Percentiles rank a stretch among this genome's conserved stretches.
Conservation (phyloP, 2,113 vertebrate species). For the Bubalus kerabau region DNA sequence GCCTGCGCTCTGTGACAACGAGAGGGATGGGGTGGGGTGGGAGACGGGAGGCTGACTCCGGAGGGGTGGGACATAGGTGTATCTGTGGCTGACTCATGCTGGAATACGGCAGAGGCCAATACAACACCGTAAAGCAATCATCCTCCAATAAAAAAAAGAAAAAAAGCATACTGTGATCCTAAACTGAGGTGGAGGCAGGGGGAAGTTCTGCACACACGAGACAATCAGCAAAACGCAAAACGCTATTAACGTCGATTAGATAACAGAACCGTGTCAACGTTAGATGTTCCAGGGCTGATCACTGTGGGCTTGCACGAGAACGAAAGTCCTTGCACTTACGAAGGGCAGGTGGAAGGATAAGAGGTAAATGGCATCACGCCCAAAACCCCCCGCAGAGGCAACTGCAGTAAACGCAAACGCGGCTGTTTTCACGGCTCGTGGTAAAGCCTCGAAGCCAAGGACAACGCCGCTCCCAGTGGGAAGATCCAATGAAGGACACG, state of each 20-base stretch:
- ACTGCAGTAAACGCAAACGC: fast-evolving
- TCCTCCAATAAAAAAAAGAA: not conserved
- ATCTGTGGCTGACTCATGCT: not conserved
- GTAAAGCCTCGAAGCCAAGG: not conserved
- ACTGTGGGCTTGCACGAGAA: not conserved
- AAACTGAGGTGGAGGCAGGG: fast-evolving
- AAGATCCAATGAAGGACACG: not conserved
- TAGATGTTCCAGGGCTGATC: not conserved
- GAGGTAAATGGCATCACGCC: not conserved
- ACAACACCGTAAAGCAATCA: not conserved
- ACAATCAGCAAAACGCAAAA: not conserved
- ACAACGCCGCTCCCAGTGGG: not conserved
- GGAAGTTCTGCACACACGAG: not conserved
- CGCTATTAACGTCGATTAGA: not conserved
- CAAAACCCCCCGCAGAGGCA: not conserved
- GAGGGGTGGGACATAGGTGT: not conserved
- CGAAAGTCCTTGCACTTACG: not conserved
- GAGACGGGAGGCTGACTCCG: not conserved
- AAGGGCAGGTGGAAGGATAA: not conserved
- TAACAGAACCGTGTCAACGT: not conserved
- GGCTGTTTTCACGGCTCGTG: not conserved
- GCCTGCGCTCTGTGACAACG: fast-evolving
- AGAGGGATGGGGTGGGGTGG: not conserved
- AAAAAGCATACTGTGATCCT: not conserved
- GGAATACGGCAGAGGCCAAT: not conserved